A percentile compares a stretch with the other conserved stretches of the same genome.
These are phyloP conservation scores for Dascillus cervinus DNA, from an alignment of 2,888 invertebrate genomes.

Conservation along the genomic window DNA sequence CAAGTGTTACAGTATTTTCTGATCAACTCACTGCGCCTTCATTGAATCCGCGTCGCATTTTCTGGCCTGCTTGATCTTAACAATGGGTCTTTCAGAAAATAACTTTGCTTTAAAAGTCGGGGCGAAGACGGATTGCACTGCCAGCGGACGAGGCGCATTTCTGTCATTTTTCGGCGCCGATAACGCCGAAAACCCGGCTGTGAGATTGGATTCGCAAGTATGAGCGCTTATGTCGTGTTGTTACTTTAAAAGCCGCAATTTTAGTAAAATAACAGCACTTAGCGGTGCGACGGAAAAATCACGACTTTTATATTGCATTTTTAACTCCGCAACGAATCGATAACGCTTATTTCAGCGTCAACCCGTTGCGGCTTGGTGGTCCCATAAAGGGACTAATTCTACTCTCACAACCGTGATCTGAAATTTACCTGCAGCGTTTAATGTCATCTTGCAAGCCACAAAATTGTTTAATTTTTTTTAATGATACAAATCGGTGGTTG, in stretches of 20 bases:
- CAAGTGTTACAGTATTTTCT: constrained; percentile 10
- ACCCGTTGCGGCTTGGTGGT: no score
- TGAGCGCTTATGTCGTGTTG: constrained; percentile 20
- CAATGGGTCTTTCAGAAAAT: constrained; percentile 26
- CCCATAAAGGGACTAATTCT: no score
- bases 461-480: no score
- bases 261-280: constrained; percentile 22
- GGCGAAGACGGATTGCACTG: constrained; percentile 27
- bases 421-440: no score
- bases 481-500: no score
- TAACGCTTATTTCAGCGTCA: no score
- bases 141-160: constrained; percentile 24
- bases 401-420: no score
- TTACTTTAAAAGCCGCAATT: constrained; percentile 28
- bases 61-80: constrained; percentile 26
- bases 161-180: constrained; percentile 24
- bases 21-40: constrained; percentile 8
- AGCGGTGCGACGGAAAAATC: constrained; percentile 12
- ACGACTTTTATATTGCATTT: no score
- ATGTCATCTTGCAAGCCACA: no score
- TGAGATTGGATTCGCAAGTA: constrained; percentile 21
- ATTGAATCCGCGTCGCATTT: constrained; percentile 23
- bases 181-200: constrained; percentile 23
- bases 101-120: constrained; percentile 23
- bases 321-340: no score